A percentile compares a stretch with the other conserved stretches of the same genome.
phyloP scores from a whole-genome alignment of 2,113 vertebrate species.

The Ctenomys sociabilis region DNA sequence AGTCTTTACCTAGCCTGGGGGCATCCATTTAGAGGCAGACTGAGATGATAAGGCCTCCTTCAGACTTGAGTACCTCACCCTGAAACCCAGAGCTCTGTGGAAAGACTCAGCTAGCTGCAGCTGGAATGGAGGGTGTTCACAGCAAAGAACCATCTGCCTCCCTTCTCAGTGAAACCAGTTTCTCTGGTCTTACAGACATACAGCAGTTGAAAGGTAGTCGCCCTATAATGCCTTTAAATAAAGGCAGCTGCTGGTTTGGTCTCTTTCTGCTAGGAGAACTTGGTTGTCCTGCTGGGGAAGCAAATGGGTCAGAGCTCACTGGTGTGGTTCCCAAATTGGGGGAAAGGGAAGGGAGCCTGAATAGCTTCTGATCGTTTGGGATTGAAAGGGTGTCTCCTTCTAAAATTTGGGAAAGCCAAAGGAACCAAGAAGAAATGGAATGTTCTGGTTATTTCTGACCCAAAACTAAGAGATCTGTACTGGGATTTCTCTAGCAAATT shows the following conservation, averaged over 20 bases:
- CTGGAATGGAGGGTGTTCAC: neutral
- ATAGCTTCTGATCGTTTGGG: neutral
- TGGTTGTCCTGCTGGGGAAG: neutral
- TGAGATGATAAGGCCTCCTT: conserved; percentile 27
- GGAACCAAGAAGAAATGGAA: conserved; percentile 23
- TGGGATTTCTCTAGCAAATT: conserved; percentile 29
- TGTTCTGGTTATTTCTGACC: conserved; percentile 46
- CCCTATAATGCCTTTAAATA: neutral
- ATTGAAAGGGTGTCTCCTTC: neutral
- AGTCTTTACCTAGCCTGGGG: neutral
- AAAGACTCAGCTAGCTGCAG: neutral
- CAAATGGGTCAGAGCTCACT: neutral
- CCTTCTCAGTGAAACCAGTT: conserved; percentile 63
- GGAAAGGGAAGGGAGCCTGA: neutral
- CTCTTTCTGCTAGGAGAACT: neutral
- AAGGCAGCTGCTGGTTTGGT: neutral
- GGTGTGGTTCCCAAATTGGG: neutral
- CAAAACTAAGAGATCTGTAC: neutral
- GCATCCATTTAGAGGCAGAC: neutral
- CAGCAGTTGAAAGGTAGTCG: neutral
- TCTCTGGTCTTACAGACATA: conserved; percentile 50
- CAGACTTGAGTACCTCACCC: neutral
- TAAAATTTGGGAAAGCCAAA: conserved; percentile 3
- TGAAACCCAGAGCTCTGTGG: neutral
- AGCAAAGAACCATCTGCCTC: neutral